phyloP scores from a whole-genome alignment of 1,140 invertebrate genomes.

The Drosophila sproati region DNA sequence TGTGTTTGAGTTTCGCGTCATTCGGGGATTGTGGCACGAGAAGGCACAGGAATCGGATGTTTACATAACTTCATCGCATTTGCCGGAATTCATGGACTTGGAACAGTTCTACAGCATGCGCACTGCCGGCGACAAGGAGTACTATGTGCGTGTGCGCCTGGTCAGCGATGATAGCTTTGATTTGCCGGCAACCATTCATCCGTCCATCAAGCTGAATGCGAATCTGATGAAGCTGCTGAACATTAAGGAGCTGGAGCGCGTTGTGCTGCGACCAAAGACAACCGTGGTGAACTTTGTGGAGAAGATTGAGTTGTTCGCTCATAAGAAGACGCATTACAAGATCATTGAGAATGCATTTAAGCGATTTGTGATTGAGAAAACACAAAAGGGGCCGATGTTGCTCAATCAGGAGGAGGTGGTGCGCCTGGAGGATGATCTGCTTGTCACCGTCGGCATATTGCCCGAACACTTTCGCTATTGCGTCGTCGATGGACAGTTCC shows the following conservation, averaged over 20 bases:
- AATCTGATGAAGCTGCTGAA: slow-evolving; percentile 81
- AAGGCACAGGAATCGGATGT: slow-evolving; percentile 82
- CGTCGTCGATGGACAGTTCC: slow-evolving; percentile 86
- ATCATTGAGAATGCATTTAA: slow-evolving; percentile 86
- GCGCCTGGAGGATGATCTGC: slow-evolving; percentile 85
- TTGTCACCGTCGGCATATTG: slow-evolving; percentile 86
- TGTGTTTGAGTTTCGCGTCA: slow-evolving; percentile 75
- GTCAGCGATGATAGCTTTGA: slow-evolving; percentile 53
- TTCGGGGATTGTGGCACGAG: slow-evolving; percentile 70
- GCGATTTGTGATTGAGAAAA: slow-evolving; percentile 86
- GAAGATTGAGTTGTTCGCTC: slow-evolving; percentile 86
- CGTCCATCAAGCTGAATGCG: slow-evolving; percentile 75
- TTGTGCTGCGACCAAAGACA: slow-evolving; percentile 71
- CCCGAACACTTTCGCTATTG: slow-evolving; percentile 87
- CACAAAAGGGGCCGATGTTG: slow-evolving; percentile 85
- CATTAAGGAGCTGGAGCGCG: slow-evolving; percentile 72
- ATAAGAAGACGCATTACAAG: slow-evolving; percentile 84
- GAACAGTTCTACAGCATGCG: slow-evolving; percentile 74
- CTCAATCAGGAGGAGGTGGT: slow-evolving; percentile 87
- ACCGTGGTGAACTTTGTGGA: slow-evolving; percentile 84
- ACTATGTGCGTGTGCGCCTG: slow-evolving; percentile 75
- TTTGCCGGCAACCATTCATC: slow-evolving; percentile 69
- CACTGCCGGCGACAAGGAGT: slow-evolving; percentile 73
- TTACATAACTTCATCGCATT: slow-evolving; percentile 65
- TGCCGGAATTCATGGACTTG: slow-evolving; percentile 76